Conservation (phyloP, 2,113 vertebrate genomes). For the Sitta europaea region DNA sequence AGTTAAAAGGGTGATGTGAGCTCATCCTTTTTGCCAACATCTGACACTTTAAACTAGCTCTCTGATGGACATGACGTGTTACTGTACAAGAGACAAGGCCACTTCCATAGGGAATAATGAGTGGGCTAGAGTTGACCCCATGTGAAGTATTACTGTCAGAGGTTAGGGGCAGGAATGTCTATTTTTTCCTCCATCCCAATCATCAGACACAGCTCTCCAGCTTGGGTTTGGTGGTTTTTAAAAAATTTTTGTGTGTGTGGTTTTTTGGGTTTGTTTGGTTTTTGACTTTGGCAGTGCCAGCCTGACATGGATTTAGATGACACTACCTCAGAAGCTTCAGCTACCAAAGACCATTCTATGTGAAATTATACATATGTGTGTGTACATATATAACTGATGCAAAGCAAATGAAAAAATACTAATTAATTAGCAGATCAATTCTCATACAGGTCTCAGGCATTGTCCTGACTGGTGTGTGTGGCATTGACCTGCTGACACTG, state of each 20-base stretch:
- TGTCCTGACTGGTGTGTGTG: background rate
- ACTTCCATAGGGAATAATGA: background rate
- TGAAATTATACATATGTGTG: background rate
- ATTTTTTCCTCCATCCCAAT: background rate
- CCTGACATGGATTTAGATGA: background rate
- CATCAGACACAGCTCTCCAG: background rate
- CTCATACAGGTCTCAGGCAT: background rate
- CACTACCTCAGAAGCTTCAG: background rate
- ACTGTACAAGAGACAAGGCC: background rate
- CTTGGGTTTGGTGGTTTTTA: background rate
- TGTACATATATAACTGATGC: background rate
- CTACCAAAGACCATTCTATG: background rate
- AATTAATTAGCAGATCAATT: background rate
- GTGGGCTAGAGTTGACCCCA: background rate
- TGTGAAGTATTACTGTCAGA: background rate
- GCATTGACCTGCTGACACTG: background rate
- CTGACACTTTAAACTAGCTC: background rate
- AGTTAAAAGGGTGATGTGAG: background rate
- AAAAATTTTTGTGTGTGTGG: no score
- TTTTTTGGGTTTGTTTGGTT: background rate
- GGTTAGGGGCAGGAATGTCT: background rate
- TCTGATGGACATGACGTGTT: background rate
- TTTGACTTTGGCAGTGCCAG: background rate
- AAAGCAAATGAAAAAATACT: background rate
- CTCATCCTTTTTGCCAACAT: background rate